A percentile compares a stretch with the other conserved stretches of the same genome.
Evolutionary conservation across 2,888 invertebrate species (phyloP).

Genomic region (Cerastis leucographa): DNA sequence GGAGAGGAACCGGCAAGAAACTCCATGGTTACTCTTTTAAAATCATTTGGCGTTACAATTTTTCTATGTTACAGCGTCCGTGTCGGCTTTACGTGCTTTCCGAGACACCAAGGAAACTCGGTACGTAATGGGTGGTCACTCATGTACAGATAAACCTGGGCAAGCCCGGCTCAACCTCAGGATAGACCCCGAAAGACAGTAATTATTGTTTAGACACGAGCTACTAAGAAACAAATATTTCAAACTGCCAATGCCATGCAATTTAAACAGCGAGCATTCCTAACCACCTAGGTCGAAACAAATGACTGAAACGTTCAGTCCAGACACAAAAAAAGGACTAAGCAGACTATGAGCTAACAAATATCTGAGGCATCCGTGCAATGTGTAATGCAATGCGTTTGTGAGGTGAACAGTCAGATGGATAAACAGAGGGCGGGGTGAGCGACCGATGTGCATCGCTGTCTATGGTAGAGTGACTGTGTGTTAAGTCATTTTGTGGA

Average conservation of each 20-base stretch:
- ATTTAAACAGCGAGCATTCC: constrained; percentile 9
- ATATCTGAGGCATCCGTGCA: constrained; percentile 44
- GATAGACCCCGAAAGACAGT: background rate
- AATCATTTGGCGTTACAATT: too few relatives aligned
- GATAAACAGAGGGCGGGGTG: constrained; percentile 74
- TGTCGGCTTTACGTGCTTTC: too few relatives aligned
- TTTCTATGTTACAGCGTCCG: too few relatives aligned
- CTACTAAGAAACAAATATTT: background rate
- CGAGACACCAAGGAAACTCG: background rate
- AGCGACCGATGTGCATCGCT: constrained; percentile 70
- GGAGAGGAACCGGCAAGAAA: too few relatives aligned
- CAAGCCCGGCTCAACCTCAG: background rate
- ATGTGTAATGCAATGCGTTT: constrained; percentile 61
- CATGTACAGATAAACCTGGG: background rate
- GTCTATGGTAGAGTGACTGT: constrained; percentile 51
- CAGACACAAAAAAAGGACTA: constrained; percentile 29
- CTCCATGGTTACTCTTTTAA: too few relatives aligned
- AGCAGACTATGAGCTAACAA: constrained; percentile 33
- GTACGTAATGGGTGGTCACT: background rate
- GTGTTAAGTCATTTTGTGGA: background rate
- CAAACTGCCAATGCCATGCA: background rate
- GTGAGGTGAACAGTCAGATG: constrained; percentile 66
- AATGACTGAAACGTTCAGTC: constrained; percentile 8
- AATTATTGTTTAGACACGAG: background rate
- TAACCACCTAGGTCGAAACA: constrained; percentile 17